A percentile compares a stretch with the other conserved stretches of the same genome.
phyloP scores from a whole-genome alignment of 2,113 vertebrate genomes.

The Leucopsar rothschildi region DNA sequence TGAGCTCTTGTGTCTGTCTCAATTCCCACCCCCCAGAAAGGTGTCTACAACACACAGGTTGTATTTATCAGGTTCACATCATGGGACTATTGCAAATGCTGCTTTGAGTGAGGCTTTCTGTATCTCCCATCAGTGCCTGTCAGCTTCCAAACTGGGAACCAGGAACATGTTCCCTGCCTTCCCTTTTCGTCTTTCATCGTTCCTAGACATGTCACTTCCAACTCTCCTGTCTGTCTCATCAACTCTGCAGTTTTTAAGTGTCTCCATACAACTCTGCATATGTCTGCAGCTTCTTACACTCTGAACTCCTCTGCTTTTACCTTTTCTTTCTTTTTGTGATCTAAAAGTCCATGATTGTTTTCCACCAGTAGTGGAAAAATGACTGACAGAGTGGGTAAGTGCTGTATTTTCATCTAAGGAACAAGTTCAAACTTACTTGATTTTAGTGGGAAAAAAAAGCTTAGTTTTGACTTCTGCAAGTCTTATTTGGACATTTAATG shows the following conservation, averaged over 20 bases:
- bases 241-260: not conserved
- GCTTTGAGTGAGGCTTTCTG: not conserved
- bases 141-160: not conserved
- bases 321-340: not conserved
- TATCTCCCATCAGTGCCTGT: not conserved
- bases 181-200: not conserved
- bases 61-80: not conserved
- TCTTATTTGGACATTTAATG: not conserved
- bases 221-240: not conserved
- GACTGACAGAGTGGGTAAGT: not conserved
- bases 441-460: not conserved
- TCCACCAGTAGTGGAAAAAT: not conserved
- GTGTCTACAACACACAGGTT: not conserved
- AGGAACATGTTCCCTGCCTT: not conserved
- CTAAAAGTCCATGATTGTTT: not conserved
- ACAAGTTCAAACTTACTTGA: not conserved
- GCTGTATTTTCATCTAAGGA: not conserved
- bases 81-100: not conserved
- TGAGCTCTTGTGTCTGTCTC: conserved; percentile 34
- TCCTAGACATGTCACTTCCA: not conserved
- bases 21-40: not conserved
- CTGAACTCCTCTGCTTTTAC: not conserved
- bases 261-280: not conserved
- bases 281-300: not conserved
- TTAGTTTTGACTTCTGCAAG: not conserved